phyloP scores from a whole-genome alignment of 2,797 vertebrate species.

The Lycodopsis pacificus region DNA sequence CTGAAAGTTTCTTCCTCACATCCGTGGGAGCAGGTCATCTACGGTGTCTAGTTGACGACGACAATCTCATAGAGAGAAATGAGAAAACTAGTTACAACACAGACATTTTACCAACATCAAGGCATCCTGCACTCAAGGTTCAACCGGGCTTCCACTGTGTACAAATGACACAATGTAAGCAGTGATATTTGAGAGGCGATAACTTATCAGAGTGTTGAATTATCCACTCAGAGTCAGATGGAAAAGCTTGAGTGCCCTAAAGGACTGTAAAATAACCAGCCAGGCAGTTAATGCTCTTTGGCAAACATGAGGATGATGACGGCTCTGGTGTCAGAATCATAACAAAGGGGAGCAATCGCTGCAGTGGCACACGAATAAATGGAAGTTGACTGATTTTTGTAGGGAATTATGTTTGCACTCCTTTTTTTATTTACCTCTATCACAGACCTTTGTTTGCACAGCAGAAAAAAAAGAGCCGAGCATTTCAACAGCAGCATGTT shows the following conservation, averaged over 20 bases:
- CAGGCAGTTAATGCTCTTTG: background rate
- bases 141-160: slow-evolving; percentile 7
- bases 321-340: background rate
- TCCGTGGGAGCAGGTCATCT: slow-evolving; percentile 1
- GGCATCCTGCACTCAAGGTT: slow-evolving; percentile 18
- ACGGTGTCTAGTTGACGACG: background rate
- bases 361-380: background rate
- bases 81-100: background rate
- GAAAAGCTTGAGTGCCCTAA: slow-evolving; percentile 15
- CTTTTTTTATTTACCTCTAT: slow-evolving; percentile 13
- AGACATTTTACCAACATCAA: background rate
- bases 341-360: slow-evolving; percentile 13
- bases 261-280: slow-evolving; percentile 18
- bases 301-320: slow-evolving; percentile 25
- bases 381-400: slow-evolving; percentile 3
- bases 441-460: slow-evolving; percentile 10
- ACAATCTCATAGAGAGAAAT: background rate
- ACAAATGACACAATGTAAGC: slow-evolving; percentile 27
- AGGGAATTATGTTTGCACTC: background rate
- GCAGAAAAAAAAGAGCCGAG: background rate
- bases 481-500: background rate
- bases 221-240: slow-evolving; percentile 11
- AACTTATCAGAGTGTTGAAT: slow-evolving; percentile 45
- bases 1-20: slow-evolving; percentile 21
- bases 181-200: slow-evolving; percentile 36